These are phyloP conservation scores for Euborellia annulipes DNA, from an alignment of 1,140 invertebrate genomes.

Conservation along the genomic window DNA sequence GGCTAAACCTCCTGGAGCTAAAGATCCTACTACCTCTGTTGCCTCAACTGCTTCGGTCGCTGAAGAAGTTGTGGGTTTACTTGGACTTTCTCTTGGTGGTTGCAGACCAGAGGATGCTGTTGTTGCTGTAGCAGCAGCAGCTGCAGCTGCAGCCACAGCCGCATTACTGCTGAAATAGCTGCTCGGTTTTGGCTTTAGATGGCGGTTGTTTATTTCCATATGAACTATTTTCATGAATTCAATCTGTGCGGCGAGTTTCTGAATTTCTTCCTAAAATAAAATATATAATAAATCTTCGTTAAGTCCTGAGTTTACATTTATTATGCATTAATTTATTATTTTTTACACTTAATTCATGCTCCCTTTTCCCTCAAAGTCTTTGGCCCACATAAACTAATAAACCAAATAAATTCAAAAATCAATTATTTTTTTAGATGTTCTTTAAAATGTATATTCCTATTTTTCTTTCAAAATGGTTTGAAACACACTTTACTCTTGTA, in stretches of 20 bases:
- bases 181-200: slow-evolving; percentile 64
- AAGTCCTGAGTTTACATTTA: too few species aligned
- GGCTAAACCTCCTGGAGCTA: slow-evolving; percentile 15
- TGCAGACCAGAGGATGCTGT: slow-evolving; percentile 22
- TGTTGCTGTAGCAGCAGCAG: slow-evolving; percentile 27
- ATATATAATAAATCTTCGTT: too few species aligned
- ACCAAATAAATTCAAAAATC: too few species aligned
- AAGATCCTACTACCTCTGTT: slow-evolving; percentile 3
- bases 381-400: too few species aligned
- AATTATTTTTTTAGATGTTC: too few species aligned
- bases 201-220: slow-evolving; percentile 81
- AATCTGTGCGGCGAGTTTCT: slow-evolving; percentile 77
- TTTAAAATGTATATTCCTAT: too few species aligned
- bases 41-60: not conserved
- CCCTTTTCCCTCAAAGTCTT: too few species aligned
- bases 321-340: too few species aligned
- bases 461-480: too few species aligned
- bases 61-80: not conserved
- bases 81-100: slow-evolving; percentile 21
- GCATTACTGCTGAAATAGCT: slow-evolving; percentile 50
- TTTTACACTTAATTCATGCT: too few species aligned
- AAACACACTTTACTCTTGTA: too few species aligned
- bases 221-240: slow-evolving; percentile 86
- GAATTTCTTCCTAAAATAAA: slow-evolving; percentile 77
- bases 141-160: slow-evolving; percentile 26